Evolutionary conservation across 53 echinoderm and acorn worm genomes (phyloP).

Genomic region (Echinarachnius parma): DNA sequence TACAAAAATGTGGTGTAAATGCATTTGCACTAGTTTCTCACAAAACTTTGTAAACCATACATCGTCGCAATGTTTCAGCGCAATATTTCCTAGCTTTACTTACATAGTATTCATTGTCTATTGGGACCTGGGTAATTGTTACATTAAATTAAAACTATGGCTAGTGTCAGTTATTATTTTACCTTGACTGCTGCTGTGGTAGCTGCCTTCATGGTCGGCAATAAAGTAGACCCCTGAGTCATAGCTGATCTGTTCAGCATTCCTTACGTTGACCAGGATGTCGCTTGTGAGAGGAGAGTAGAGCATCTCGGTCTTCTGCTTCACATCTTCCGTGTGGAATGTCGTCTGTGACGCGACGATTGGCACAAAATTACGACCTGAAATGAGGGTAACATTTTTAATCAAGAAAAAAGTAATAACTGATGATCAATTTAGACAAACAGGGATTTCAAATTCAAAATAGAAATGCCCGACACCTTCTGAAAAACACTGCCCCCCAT

Average conservation of each 20-base stretch:
- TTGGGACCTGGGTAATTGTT: too few species aligned
- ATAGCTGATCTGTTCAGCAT: conserved; percentile 88
- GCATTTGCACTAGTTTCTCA: too few species aligned
- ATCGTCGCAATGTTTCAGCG: too few species aligned
- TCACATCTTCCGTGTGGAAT: conserved; percentile 84
- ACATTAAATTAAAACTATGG: too few species aligned
- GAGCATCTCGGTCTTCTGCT: conserved; percentile 74
- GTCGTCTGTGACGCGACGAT: conserved; percentile 57
- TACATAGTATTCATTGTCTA: too few species aligned
- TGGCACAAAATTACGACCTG: conserved; percentile 84
- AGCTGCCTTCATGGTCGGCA: conserved; percentile 66
- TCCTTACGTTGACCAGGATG: conserved; percentile 76
- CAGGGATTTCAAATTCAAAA: too few species aligned
- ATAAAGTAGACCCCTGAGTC: conserved; percentile 71
- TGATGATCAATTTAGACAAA: not conserved
- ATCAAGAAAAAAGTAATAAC: not conserved
- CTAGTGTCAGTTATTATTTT: not conserved
- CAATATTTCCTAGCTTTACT: too few species aligned
- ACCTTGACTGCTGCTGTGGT: conserved; percentile 72
- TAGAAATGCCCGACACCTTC: too few species aligned
- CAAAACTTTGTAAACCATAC: too few species aligned
- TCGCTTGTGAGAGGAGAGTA: conserved; percentile 75
- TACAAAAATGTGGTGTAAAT: too few species aligned
- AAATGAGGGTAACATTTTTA: not conserved
- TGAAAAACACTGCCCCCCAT: too few species aligned